phyloP scores from a whole-genome alignment of 2,888 invertebrate genomes.

The Lymantria dispar region DNA sequence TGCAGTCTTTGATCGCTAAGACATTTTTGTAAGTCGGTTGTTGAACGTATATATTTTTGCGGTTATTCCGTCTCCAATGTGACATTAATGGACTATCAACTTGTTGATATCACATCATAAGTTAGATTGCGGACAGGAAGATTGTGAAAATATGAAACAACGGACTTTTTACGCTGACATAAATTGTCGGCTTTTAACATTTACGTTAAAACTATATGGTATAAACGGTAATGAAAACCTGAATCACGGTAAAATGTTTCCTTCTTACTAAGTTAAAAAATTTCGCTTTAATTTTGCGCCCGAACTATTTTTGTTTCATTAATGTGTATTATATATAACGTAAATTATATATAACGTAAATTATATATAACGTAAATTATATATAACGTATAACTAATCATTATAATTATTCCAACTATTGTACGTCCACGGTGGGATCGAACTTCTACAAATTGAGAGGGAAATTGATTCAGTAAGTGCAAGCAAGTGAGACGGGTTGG shows the following conservation, averaged over 20 bases:
- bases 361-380: no score
- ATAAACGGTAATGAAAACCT: conserved; percentile 5
- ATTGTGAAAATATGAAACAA: conserved; percentile 26
- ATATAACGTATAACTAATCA: no score
- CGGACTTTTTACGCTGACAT: conserved; percentile 19
- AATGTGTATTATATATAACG: no score
- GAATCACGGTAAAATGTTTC: conserved; percentile 4
- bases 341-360: no score
- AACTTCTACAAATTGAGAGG: no score
- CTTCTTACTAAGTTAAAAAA: no score
- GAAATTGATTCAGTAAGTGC: no score
- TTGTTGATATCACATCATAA: conserved; percentile 40
- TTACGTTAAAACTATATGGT: neutral
- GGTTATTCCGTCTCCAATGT: conserved; percentile 43
- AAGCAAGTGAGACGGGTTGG: no score
- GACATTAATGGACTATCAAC: conserved; percentile 61
- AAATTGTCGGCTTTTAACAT: conserved; percentile 18
- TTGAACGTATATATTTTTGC: conserved; percentile 38
- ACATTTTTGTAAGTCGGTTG: conserved; percentile 33
- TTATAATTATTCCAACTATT: no score
- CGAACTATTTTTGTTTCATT: no score
- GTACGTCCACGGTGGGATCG: no score
- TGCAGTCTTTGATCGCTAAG: conserved; percentile 21
- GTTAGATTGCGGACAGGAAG: conserved; percentile 25
- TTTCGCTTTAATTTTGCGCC: no score